A percentile compares a stretch with the other conserved stretches of the same genome.
phyloP scores from a whole-genome alignment of 2,888 invertebrate species.

The Oscheius onirici region DNA sequence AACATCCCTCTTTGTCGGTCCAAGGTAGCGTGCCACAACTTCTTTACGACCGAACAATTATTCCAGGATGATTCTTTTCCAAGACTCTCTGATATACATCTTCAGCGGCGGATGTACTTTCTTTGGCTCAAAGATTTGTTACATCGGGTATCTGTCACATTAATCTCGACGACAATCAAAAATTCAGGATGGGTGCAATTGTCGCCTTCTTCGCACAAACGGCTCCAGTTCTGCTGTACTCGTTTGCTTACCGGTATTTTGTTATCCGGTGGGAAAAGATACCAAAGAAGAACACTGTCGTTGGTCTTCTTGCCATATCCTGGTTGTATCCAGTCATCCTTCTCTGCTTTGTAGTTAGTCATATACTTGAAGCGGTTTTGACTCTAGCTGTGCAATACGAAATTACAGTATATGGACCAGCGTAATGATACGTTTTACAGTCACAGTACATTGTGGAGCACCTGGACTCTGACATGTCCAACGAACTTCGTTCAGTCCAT shows the following conservation, averaged over 20 bases:
- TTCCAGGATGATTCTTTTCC: background rate
- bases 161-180: background rate
- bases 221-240: background rate
- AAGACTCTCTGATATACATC: conserved; percentile 1
- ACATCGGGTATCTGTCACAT: background rate
- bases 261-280: background rate
- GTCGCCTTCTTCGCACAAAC: background rate
- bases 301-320: too few species aligned
- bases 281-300: too few species aligned
- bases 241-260: background rate
- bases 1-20: background rate
- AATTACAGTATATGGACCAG: too few species aligned
- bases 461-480: background rate
- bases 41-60: background rate
- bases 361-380: too few species aligned
- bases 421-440: background rate
- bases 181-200: background rate
- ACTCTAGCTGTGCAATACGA: too few species aligned
- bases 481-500: background rate
- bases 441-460: background rate
- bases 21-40: background rate
- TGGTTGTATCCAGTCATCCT: too few species aligned
- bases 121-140: background rate
- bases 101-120: background rate
- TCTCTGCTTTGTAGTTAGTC: too few species aligned